phyloP scores from a whole-genome alignment of 2,888 invertebrate species.

The Drosophila mayaguana region DNA sequence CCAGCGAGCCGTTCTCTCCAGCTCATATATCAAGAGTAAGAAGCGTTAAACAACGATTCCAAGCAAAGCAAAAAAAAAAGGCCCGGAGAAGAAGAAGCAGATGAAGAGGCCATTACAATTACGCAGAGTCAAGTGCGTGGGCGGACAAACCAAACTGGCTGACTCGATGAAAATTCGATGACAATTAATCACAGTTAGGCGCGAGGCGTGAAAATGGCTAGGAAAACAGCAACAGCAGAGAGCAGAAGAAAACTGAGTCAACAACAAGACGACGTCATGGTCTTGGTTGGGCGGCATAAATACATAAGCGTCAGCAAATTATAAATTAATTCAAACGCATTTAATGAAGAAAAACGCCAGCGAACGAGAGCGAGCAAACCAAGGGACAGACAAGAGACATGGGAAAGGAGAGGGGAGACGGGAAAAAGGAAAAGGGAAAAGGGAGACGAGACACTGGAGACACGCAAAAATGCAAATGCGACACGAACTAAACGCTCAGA shows the following conservation, averaged over 20 bases:
- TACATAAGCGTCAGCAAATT: slow-evolving; percentile 79
- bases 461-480: slow-evolving; percentile 68
- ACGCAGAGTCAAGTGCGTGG: slow-evolving; percentile 28
- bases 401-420: background rate
- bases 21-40: slow-evolving; percentile 50
- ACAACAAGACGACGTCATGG: slow-evolving; percentile 1
- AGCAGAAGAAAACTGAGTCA: slow-evolving; percentile 12
- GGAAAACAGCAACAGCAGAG: slow-evolving; percentile 19
- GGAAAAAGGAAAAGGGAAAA: slow-evolving; percentile 1
- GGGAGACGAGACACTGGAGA: background rate
- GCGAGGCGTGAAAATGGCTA: slow-evolving; percentile 73
- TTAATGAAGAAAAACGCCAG: slow-evolving; percentile 74
- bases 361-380: slow-evolving; percentile 53
- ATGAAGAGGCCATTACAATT: slow-evolving; percentile 48
- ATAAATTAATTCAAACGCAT: slow-evolving; percentile 79
- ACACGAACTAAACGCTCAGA: slow-evolving; percentile 49
- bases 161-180: slow-evolving; percentile 79
- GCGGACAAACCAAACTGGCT: slow-evolving; percentile 55
- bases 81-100: slow-evolving; percentile 15
- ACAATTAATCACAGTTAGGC: slow-evolving; percentile 78
- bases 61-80: background rate
- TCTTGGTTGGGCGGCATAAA: slow-evolving; percentile 60
- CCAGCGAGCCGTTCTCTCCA: slow-evolving; percentile 17
- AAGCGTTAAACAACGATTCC: slow-evolving; percentile 45
- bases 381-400: slow-evolving; percentile 11